Conservation (phyloP, 92 coral and sea anemone species). For the Meandrina meandrites region DNA sequence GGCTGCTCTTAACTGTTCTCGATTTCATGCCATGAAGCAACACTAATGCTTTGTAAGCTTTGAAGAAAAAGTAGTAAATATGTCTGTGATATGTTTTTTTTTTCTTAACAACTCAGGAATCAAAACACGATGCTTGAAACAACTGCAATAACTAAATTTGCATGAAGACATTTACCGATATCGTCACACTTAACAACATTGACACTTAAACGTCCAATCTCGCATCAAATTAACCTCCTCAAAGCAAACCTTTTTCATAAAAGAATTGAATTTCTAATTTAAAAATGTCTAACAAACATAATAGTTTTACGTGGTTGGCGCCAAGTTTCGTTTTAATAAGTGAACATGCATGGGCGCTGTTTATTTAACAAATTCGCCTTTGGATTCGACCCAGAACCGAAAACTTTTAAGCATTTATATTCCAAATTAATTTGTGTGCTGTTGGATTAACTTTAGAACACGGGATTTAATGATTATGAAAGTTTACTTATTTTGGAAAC, state of each 20-base stretch:
- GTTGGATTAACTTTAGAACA: background rate
- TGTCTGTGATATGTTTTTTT: background rate
- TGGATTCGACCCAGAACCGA: background rate
- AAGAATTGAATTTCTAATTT: background rate
- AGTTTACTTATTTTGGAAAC: background rate
- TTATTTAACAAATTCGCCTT: background rate
- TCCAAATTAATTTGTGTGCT: background rate
- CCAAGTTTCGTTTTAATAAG: background rate
- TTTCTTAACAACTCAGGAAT: background rate
- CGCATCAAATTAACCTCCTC: background rate
- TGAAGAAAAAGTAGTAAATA: background rate
- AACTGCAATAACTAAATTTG: background rate
- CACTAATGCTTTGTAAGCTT: background rate
- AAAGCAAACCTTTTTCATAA: constrained; percentile 13
- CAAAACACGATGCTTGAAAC: background rate
- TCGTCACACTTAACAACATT: background rate
- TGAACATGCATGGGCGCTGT: background rate
- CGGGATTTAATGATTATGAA: background rate
- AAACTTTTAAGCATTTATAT: background rate
- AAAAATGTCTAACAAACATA: background rate
- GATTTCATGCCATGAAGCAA: background rate
- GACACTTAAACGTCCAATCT: background rate
- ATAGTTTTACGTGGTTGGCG: too few species aligned
- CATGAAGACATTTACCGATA: background rate
- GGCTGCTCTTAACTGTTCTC: background rate